Percentiles rank a stretch among this genome's conserved stretches.
Conservation (phyloP, 2,797 vertebrate genomes). For the Dendrocincla tyrannina region DNA sequence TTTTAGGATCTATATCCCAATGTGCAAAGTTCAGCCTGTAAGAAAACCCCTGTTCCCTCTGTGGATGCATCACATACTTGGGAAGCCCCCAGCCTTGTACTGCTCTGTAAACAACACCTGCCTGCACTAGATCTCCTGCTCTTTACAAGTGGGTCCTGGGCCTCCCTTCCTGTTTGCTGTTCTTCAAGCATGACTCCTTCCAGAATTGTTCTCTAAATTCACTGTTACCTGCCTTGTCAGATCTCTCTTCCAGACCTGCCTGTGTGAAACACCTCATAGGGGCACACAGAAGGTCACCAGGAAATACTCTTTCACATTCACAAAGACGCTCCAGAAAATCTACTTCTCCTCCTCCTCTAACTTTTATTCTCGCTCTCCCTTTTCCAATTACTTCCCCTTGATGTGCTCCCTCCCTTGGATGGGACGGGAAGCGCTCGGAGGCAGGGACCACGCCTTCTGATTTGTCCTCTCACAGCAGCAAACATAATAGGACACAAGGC, state of each 20-base stretch:
- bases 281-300: neutral
- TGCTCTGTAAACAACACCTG: neutral
- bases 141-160: neutral
- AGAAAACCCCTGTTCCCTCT: neutral
- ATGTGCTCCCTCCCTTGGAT: neutral
- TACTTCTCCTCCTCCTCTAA: neutral
- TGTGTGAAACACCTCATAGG: neutral
- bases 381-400: neutral
- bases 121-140: neutral
- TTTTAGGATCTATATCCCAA: neutral
- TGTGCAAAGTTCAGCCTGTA: neutral
- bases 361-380: neutral
- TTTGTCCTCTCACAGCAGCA: neutral
- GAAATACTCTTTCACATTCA: neutral
- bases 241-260: neutral
- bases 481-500: neutral
- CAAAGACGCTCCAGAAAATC: neutral
- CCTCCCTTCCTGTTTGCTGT: neutral
- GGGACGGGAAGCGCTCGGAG: accelerated
- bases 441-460: neutral
- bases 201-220: neutral
- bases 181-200: neutral
- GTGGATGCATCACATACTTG: neutral
- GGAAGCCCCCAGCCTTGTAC: neutral
- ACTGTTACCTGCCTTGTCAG: neutral